phyloP scores from a whole-genome alignment of 1,140 invertebrate genomes.

The Sinonovacula constricta region DNA sequence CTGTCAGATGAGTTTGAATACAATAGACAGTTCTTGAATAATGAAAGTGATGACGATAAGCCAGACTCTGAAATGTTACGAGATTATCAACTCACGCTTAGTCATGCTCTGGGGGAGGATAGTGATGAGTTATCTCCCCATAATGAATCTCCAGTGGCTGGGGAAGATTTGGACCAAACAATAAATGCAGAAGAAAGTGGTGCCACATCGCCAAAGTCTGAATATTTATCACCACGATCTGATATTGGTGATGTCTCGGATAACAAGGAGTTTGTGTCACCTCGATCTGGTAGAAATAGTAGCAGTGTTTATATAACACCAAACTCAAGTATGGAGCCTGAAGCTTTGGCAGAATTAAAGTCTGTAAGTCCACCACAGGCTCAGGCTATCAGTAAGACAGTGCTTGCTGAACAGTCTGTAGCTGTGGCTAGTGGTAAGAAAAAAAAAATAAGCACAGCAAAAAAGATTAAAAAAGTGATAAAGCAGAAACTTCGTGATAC shows the following conservation, averaged over 20 bases:
- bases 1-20: constrained; percentile 60
- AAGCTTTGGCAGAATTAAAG: too few relatives aligned
- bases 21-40: constrained; percentile 55
- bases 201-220: constrained; percentile 2
- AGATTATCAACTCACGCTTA: constrained; percentile 68
- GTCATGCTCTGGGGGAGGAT: constrained; percentile 64
- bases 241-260: constrained; percentile 37
- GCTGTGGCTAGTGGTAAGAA: constrained; percentile 1
- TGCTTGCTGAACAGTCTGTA: constrained; percentile 7
- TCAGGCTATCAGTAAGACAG: too few relatives aligned
- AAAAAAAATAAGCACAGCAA: constrained; percentile 26
- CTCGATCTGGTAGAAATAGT: constrained; percentile 33
- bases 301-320: constrained; percentile 68
- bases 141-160: constrained; percentile 14
- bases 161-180: constrained; percentile 57
- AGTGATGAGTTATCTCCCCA: constrained; percentile 38
- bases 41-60: constrained; percentile 56
- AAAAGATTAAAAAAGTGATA: neutral
- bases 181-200: constrained; percentile 50
- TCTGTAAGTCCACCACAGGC: too few relatives aligned
- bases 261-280: constrained; percentile 30
- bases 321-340: constrained; percentile 62
- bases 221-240: constrained; percentile 43
- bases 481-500: neutral
- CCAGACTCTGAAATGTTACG: constrained; percentile 70